phyloP scores from a whole-genome alignment of 2,888 invertebrate genomes.

The Stenoptilia bipunctidactyla region DNA sequence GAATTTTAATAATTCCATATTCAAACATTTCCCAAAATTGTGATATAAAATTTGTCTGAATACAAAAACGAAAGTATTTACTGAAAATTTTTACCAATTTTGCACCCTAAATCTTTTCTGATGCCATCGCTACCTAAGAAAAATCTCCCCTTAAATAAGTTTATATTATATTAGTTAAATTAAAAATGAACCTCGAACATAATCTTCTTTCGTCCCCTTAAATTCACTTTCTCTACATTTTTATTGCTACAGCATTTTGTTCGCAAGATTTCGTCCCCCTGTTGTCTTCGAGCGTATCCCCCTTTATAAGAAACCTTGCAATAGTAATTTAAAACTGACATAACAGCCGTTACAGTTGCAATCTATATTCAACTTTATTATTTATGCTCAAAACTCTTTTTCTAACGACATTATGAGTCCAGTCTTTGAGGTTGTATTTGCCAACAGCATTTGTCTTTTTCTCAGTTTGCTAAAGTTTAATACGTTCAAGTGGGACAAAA shows the following conservation, averaged over 20 bases:
- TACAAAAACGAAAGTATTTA: no score
- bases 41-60: no score
- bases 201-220: conserved; percentile 71
- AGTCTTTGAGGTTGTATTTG: conserved; percentile 27
- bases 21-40: no score
- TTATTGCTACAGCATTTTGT: conserved; percentile 73
- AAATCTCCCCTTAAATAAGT: conserved; percentile 16
- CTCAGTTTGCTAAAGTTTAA: conserved; percentile 44
- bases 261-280: conserved; percentile 70
- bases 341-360: conserved; percentile 36
- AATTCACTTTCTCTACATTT: conserved; percentile 76
- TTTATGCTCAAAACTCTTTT: conserved; percentile 42
- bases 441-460: conserved; percentile 56
- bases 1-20: no score
- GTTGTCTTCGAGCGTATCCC: conserved; percentile 51
- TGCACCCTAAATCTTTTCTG: no score
- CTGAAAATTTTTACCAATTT: no score
- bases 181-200: conserved; percentile 62
- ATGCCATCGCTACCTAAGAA: no score
- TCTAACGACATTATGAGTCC: conserved; percentile 22
- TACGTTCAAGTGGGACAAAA: conserved; percentile 50
- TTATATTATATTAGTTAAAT: conserved; percentile 60
- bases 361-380: conserved; percentile 44
- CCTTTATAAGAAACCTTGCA: conserved; percentile 33
- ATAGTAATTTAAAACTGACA: conserved; percentile 36